Base-by-base conservation (phyloP, 2,888 invertebrate genomes). In the Drosophila mimica region DNA sequence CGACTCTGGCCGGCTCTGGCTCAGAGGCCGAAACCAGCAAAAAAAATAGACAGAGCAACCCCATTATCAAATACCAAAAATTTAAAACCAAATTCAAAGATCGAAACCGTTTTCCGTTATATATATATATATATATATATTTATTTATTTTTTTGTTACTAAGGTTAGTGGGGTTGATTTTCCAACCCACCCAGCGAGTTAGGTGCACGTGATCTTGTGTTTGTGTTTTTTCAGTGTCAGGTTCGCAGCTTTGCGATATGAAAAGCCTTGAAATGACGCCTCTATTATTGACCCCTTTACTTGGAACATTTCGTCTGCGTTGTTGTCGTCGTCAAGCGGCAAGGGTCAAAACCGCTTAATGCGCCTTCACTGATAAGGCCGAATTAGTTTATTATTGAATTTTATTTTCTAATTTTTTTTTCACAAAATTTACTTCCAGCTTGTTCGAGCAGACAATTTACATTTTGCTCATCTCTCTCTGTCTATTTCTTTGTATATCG, bases 261-360 rank as follows among this genome's bases (percentile, higher is more conserved):
- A 51, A 43, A 69, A 69, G 61, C 71, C 70, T 76, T 73, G 67
- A 33, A 54, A 25, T 51, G 65, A 81, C 70, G 70, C 68, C 74
- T 79, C 56, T 64, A 57, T 25, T 67, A 62, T 63, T 70, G 74
- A 87, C 85, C 85, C 85, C 80, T 89, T 87, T 74, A 15, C 38
- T 53, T 64, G 46, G 43, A 51, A 28, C 25, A 58, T 43, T 34
- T 40, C 30, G 61, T 38, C 33, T 31, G 28, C n/a, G 62, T 8
- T 20, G 61, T 61, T 36, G 57, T 52, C 56, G 62, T 73, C 76
- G 66, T 70, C 34, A n/a, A 67, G 68, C 53, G 48, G 58, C 52
- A 76, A 74, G 82, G 89, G 82, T 88, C 85, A 84, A 85, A 86
- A 74, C 60, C 74, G 81, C 70, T 65, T 83, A 64, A 79, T 65